Conservation (phyloP, 2,888 invertebrate genomes). For the Drosophila mulleri region DNA sequence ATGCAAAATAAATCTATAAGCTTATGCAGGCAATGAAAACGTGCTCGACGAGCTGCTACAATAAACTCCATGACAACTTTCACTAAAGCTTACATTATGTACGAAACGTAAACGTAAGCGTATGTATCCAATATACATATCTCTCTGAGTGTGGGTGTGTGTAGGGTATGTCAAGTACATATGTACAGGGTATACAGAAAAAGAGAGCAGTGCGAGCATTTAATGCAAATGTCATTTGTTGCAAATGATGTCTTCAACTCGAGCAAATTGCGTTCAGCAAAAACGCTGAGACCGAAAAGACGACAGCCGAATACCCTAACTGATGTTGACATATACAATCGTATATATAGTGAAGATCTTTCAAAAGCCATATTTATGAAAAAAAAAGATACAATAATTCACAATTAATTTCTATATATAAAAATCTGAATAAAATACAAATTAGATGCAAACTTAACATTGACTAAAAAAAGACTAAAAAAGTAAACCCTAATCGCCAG, state of each 20-base stretch:
- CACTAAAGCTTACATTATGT: slow-evolving; percentile 31
- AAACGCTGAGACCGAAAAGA: too few species aligned
- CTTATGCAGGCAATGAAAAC: slow-evolving; percentile 65
- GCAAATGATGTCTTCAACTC: slow-evolving; percentile 64
- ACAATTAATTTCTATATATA: too few species aligned
- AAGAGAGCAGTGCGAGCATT: slow-evolving; percentile 52
- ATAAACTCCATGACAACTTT: slow-evolving; percentile 36
- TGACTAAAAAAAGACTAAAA: neutral
- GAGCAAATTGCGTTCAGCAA: slow-evolving; percentile 10
- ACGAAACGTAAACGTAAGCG: neutral
- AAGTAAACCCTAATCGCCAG: too few species aligned
- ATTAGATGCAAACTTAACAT: too few species aligned
- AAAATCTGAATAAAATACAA: too few species aligned
- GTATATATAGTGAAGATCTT: too few species aligned
- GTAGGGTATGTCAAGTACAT: neutral
- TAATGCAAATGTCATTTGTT: slow-evolving; percentile 72
- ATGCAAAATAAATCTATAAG: slow-evolving; percentile 81
- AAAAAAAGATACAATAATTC: too few species aligned
- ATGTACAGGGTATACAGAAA: slow-evolving; percentile 8
- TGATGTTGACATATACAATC: too few species aligned
- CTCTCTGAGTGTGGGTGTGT: too few species aligned
- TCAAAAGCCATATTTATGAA: too few species aligned
- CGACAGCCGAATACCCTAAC: neutral
- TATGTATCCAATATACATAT: slow-evolving; percentile 1
- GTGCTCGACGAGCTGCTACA: slow-evolving; percentile 28